Base-by-base conservation (phyloP, 2,888 invertebrate species). In the Tholera decimalis region DNA sequence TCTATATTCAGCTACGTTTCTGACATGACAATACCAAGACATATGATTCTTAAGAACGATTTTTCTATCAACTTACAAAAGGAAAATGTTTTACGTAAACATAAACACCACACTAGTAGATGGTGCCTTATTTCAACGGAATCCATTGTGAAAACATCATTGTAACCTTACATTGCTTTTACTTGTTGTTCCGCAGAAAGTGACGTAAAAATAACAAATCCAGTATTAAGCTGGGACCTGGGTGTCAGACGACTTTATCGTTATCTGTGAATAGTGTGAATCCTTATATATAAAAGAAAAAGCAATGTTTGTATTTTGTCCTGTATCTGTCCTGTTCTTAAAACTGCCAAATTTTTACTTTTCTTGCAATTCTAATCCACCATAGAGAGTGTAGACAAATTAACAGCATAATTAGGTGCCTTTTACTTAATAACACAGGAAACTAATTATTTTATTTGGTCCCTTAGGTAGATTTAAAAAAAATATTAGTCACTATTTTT, bases 71-170 rank as follows among this genome's bases (percentile, higher is more conserved):
- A 20, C 30, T 62, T 13, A 54, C 37, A 39, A 43, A 62, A 44
- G 43, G 20, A 54, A 44, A 62, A 24, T 18, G 3, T 35, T 35
- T 11, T 11, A 18, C 26, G 2, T 15, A 15, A 35, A 15, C 15
- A 9, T 33, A 35, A 51, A 41, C 39, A 37, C n/a, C 26, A 44
- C 18, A 15, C 20, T 63, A 26, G 37, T 63, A 26, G 37, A 28
- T 56, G 44, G 54, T 63, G 26, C 44, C 57, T 49, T 26, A 41
- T 71, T 74, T 60, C 67, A 68, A 41, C 72, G 77, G 77, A 76
- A 56, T 79, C 49, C 46, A n/a, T 35, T 7, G n/a, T 15, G 44
- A 77, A 76, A 76, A 77, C 77, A 77, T 79, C 63, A 77, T 77
- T 77, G 77, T 76, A 56, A 60, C 13, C 13, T 18, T 7, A 11